Conservation (phyloP, 2,797 vertebrate species). For the Chaenodraco wilsoni region DNA sequence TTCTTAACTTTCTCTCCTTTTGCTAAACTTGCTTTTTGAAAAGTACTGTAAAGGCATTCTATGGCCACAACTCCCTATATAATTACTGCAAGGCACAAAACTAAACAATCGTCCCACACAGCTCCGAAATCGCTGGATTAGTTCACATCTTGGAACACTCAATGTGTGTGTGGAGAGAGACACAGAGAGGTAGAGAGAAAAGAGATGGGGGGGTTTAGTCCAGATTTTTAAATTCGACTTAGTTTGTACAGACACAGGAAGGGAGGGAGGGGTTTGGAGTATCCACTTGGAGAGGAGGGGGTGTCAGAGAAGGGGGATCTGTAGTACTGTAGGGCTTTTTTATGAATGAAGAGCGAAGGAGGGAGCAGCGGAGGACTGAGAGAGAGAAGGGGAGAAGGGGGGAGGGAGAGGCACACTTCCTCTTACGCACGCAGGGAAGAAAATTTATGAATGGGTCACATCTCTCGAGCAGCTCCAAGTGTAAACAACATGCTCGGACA, state of each 20-base stretch:
- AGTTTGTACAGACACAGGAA: slow-evolving; percentile 86
- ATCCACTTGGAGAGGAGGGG: slow-evolving; percentile 76
- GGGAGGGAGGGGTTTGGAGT: slow-evolving; percentile 81
- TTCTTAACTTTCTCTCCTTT: slow-evolving; percentile 12
- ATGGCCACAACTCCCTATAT: slow-evolving; percentile 82
- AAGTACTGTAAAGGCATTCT: slow-evolving; percentile 69
- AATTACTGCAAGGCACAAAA: slow-evolving; percentile 84
- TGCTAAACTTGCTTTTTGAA: slow-evolving; percentile 26
- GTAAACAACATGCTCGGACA: slow-evolving; percentile 78
- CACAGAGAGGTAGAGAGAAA: slow-evolving; percentile 37
- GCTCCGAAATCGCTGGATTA: slow-evolving; percentile 78
- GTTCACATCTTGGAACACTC: slow-evolving; percentile 85
- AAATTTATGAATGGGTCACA: slow-evolving; percentile 83
- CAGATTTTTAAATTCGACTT: slow-evolving; percentile 79
- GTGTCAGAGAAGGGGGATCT: slow-evolving; percentile 42
- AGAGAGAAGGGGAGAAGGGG: slow-evolving; percentile 20
- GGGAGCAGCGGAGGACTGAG: slow-evolving; percentile 49
- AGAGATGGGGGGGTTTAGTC: slow-evolving; percentile 29
- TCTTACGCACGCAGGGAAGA: slow-evolving; percentile 78
- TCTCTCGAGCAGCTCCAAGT: slow-evolving; percentile 74
- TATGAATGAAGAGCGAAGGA: slow-evolving; percentile 79
- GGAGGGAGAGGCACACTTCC: slow-evolving; percentile 75
- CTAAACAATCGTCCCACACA: slow-evolving; percentile 85
- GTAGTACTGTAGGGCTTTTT: slow-evolving; percentile 79
- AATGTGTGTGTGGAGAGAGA: slow-evolving; percentile 45